These are phyloP conservation scores for Lepus americanus DNA, from an alignment of 2,113 vertebrate genomes.

Conservation along the genomic window DNA sequence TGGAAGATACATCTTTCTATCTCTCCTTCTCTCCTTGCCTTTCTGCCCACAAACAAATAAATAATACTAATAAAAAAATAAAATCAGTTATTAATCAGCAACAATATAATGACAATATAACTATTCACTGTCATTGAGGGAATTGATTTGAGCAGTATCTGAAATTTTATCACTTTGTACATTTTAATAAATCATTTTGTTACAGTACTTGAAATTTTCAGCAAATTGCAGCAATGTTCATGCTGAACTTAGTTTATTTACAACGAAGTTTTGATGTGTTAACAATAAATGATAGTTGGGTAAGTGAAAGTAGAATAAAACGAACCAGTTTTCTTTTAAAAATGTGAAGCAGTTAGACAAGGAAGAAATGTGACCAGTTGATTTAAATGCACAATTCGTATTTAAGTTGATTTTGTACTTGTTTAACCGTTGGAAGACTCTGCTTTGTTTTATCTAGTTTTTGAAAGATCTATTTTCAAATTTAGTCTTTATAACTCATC, in stretches of 20 bases:
- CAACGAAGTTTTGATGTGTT: not conserved
- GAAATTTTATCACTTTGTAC: constrained; percentile 23
- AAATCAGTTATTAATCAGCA: not conserved
- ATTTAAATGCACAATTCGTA: not conserved
- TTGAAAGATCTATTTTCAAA: constrained; percentile 55
- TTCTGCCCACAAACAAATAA: too few relatives aligned
- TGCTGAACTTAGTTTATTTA: constrained; percentile 19
- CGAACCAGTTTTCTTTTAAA: not conserved
- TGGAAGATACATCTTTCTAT: too few relatives aligned
- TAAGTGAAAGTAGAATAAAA: constrained; percentile 15
- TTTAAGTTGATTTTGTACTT: constrained; percentile 29
- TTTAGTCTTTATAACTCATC: constrained; percentile 3
- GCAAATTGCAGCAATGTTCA: not conserved
- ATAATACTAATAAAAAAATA: too few relatives aligned
- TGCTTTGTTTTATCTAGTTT: constrained; percentile 38
- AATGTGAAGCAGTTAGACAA: not conserved
- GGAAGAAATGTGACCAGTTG: not conserved
- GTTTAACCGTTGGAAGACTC: not conserved
- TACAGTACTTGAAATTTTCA: constrained; percentile 10
- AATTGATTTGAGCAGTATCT: not conserved
- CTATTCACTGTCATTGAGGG: not conserved
- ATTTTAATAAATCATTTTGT: not conserved
- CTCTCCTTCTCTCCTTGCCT: too few relatives aligned
- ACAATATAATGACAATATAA: not conserved
- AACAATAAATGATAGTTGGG: not conserved